phyloP scores from a whole-genome alignment of 2,888 invertebrate genomes.

The Conomelus anceps region DNA sequence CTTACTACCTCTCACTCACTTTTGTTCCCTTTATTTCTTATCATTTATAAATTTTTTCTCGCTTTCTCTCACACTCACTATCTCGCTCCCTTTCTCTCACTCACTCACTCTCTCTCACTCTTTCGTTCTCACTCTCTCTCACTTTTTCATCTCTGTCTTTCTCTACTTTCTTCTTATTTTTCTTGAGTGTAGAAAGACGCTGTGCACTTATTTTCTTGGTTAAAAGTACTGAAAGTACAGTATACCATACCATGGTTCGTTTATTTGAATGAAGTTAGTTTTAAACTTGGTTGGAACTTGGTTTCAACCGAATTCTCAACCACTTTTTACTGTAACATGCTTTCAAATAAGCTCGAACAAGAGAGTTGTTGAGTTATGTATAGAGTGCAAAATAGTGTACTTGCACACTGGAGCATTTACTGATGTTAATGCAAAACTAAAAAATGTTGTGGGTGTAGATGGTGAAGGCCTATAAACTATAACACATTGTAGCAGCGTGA shows the following conservation, averaged over 20 bases:
- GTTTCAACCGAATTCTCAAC: background rate
- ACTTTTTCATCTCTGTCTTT: background rate
- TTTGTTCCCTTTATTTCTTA: too few relatives aligned
- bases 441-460: too few relatives aligned
- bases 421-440: too few relatives aligned
- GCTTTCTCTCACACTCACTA: background rate
- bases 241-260: background rate
- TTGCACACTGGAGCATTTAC: too few relatives aligned
- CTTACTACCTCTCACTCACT: background rate
- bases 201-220: background rate
- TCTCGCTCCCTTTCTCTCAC: background rate
- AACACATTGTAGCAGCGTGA: too few relatives aligned
- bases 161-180: background rate
- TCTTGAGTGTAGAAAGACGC: background rate
- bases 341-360: too few relatives aligned
- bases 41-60: background rate
- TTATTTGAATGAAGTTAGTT: background rate
- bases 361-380: too few relatives aligned
- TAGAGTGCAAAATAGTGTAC: too few relatives aligned
- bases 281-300: background rate
- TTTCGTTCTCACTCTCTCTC: background rate
- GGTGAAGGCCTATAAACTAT: too few relatives aligned
- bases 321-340: too few relatives aligned
- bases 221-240: background rate
- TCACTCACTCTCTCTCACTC: background rate